Base-by-base conservation (phyloP, 2,888 invertebrate genomes). In the Coleophora deauratella region DNA sequence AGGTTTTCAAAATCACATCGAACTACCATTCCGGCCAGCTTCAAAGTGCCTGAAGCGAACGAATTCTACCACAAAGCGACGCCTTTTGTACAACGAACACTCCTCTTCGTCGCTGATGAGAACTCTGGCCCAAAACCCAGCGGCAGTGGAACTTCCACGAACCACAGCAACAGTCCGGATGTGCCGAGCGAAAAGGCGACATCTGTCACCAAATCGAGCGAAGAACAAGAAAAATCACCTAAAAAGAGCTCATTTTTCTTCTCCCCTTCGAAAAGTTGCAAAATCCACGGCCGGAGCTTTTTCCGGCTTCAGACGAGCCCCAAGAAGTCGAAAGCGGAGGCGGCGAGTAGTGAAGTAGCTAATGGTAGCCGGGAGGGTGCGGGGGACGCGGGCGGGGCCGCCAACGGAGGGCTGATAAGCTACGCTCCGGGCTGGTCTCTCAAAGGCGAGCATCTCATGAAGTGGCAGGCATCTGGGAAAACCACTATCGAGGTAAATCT, bases 341-440 rank as follows among this genome's bases (percentile, higher is more conserved):
- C 65, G 46, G 44, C 54, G 40, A 59, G 54, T 50, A 57, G 52
- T 41, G 70, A 66, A 44, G 59, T 53, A 52, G 66, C 61, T 51
- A 55, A 66, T 45, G 62, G 44, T 34, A 51, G 50, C 33, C 49
- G 54, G 46, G 57, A 54, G 35, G 60, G 59, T 45, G 57, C 57
- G 41, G 55, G 47, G 35, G 61, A 55, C 40, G 57, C 53, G 34
- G 55, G 31, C n/a, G 10, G 4, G 13, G 71, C 69, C 43, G 62
- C 61, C 9, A 72, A 66, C 21, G 66, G 66, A 46, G 87, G 88
- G 12, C 86, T 88, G 48, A 88, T 88, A 71, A 88, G 88, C 70
- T 88, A 88, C 60, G 88, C 88, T 43, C 88, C 88, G 28, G 88
- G 88, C 43, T 88, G 88, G 88, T 88, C 88, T 40, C 72, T 88